These are phyloP conservation scores for Gonioctena quinquepunctata DNA, from an alignment of 1,140 invertebrate genomes.

Conservation along the genomic window DNA sequence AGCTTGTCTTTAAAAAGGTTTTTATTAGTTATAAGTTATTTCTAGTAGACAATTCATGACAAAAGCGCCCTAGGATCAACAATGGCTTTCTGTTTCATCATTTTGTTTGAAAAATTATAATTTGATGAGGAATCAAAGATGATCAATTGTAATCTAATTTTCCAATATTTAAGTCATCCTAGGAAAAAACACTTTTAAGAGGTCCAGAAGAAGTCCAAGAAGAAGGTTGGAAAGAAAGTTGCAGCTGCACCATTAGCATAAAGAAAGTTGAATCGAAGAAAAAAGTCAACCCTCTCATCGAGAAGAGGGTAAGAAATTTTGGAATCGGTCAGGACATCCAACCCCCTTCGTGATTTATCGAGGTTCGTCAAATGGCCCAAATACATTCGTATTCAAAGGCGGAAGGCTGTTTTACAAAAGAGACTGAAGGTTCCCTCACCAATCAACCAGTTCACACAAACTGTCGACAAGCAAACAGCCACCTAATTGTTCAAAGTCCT, in stretches of 20 bases:
- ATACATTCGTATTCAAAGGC: conserved; percentile 97
- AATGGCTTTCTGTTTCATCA: no score
- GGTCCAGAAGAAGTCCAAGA: no score
- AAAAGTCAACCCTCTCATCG: conserved; percentile 94
- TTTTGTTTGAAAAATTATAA: no score
- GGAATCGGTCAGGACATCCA: conserved; percentile 99
- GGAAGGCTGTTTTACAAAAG: conserved; percentile 92
- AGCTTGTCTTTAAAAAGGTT: no score
- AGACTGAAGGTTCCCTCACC: conserved; percentile 98
- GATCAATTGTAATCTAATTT: no score
- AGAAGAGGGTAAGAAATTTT: conserved; percentile 96
- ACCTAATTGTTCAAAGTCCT: conserved; percentile 95
- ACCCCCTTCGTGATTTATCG: conserved; percentile 93
- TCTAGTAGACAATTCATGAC: no score
- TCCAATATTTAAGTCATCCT: no score
- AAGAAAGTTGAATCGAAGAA: conserved; percentile 93
- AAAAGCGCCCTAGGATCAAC: no score
- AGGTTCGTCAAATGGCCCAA: conserved; percentile 99
- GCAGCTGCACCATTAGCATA: conserved; percentile 86
- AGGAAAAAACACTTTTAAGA: no score
- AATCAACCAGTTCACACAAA: conserved; percentile 94
- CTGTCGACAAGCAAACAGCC: conserved; percentile 91
- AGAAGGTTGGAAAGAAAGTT: conserved; percentile 94
- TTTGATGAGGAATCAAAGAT: no score
- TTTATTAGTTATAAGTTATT: no score